Conservation (phyloP, 1,140 invertebrate species). For the Calliphora vicina region DNA sequence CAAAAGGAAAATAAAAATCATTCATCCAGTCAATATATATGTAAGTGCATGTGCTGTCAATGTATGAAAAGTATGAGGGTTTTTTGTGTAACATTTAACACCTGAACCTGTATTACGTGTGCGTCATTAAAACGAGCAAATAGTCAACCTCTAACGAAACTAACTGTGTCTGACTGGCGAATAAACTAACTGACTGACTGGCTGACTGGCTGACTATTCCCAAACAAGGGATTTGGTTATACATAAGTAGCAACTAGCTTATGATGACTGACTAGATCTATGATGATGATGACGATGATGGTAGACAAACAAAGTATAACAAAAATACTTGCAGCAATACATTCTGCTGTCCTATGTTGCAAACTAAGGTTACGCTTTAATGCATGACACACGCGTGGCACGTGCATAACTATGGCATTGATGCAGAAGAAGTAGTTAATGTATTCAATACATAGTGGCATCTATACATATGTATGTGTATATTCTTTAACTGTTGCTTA, state of each 20-base stretch:
- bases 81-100: conserved; percentile 4
- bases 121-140: not conserved
- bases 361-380: not conserved
- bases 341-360: not conserved
- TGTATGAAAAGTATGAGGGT: too few relatives aligned
- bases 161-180: not conserved
- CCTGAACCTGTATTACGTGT: conserved; percentile 12
- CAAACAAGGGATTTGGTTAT: not conserved
- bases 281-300: not conserved
- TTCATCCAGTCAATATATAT: too few relatives aligned
- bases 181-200: not conserved
- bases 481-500: conserved; percentile 9
- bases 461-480: too few relatives aligned
- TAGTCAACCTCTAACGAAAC: not conserved
- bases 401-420: not conserved
- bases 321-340: not conserved
- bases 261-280: not conserved
- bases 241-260: not conserved
- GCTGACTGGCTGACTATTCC: not conserved
- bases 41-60: too few relatives aligned
- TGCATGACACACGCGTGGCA: conserved; percentile 10
- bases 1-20: not conserved
- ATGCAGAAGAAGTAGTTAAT: not conserved
- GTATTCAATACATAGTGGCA: not conserved
- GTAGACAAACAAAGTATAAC: not conserved